Base-by-base conservation (phyloP, 2,888 invertebrate genomes). In the Molanna angustata region DNA sequence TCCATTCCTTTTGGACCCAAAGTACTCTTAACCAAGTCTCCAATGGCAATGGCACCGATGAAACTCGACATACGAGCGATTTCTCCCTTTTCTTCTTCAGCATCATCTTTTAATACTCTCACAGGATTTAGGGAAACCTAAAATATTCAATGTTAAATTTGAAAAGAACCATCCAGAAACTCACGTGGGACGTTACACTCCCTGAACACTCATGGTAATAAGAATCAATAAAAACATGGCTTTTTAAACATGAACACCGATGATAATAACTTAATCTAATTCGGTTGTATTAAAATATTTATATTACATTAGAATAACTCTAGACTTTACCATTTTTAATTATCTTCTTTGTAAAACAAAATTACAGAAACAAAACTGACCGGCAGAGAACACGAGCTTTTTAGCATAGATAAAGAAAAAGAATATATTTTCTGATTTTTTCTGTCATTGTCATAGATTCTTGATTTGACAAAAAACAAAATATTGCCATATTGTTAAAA, bases 1-100 rank as follows among this genome's bases (percentile, higher is more conserved):
- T 93, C 93, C 98, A 99, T 98, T 66, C 99, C 99, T 75, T 99
- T 99, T 1, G 99, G 99, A 3, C 99, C 99, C 20, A 99, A 79
- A 3, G 99, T 99, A 62, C 94, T 95, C 71, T 97, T 99, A 0
- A 99, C 92, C 61, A 99, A 79, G 73, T 99, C 99, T 21, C 99
- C 99, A 65, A 99, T 94, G 11, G 98, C 97, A 64, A 98, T 98
- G 16, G 98, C 98, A 47, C 99, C 99, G 61, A 98, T 90, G 69
- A 99, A 99, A 64, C 94, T 93, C 55, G 98, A 98, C 76, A 99
- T 78, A 54, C 99, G 88, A 64, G 99, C 99, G 65, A 91, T 89
- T 74, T 99, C 99, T 16, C 90, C 93, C 68, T 93, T 96, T 70
- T 99, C 99, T 73, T 99, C 96, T 70, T 97, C 96, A 0, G 98